Evolutionary conservation across 1,140 invertebrate species (phyloP), one percentile per base, ranked within the genome.

Genomic region (Trachymyrmex cornetzi): DNA sequence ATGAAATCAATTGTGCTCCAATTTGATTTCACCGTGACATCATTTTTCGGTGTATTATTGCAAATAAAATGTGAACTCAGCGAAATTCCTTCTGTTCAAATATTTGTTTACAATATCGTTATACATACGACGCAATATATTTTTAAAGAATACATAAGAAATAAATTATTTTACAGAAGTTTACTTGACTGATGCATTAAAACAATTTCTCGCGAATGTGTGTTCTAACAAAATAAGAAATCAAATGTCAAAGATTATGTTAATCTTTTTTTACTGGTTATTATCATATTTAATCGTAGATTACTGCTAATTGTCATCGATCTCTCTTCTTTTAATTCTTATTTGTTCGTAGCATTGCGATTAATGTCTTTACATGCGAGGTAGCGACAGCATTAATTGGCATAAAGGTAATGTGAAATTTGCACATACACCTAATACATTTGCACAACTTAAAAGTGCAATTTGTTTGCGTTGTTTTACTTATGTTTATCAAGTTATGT

Each of bases 211-310:
- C 24, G 3, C 24, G 3, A 50, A 55, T 3, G 4, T 22, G 16
- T 3, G 48, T 50, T 7, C 7, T 48, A 72, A 30, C 27, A 53
- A 48, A 50, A 38, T 2, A 9, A 38, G 27, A 75, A 57, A 75
- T 30, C 1, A 24, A 4, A n/a, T 57, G 12, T 75, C 24, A 50
- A 66, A 48, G 12, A 48, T 66, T 19, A 61, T 30, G 24, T 79
- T 79, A 48, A 79, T 48, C 12, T n/a, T n/a, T n/a, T n/a, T n/a
- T n/a, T n/a, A 1, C 14, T 7, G 3, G 16, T 64, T 5, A 22
- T 79, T 64, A 64, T 66, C 9, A 24, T 24, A 44, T 79, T 24
- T 63, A 16, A 48, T 79, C 59, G 59, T 61, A 19, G 38, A 77
- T 77, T 75, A 44, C 4, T 38, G 24, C 16, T 61, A 38, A 6